phyloP scores from a whole-genome alignment of 2,113 vertebrate genomes.

The Hyperoodon ampullatus region DNA sequence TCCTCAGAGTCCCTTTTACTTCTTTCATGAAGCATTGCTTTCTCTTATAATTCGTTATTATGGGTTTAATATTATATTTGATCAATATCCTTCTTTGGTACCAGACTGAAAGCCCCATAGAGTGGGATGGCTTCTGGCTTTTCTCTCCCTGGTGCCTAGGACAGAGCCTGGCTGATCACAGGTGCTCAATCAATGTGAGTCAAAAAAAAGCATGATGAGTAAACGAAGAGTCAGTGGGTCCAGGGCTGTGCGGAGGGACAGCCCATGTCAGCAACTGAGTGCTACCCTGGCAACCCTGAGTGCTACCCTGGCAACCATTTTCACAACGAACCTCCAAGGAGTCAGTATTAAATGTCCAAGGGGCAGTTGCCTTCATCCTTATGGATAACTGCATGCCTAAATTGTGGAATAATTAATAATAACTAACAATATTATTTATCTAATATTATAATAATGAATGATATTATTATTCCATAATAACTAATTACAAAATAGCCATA shows the following conservation, averaged over 20 bases:
- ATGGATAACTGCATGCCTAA: neutral
- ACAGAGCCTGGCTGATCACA: neutral
- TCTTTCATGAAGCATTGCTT: neutral
- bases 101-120: neutral
- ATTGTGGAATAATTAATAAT: constrained; percentile 5
- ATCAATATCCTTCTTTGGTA: neutral
- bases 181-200: neutral
- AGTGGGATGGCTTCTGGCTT: neutral
- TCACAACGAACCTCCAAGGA: neutral
- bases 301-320: neutral
- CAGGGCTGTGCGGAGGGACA: neutral
- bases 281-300: neutral
- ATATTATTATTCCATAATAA: neutral
- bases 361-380: neutral
- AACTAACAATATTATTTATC: neutral
- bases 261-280: neutral
- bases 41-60: neutral
- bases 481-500: neutral
- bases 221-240: neutral
- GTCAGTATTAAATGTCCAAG: neutral
- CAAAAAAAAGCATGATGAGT: neutral
- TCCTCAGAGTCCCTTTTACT: neutral
- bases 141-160: neutral
- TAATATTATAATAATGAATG: neutral
- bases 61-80: neutral